phyloP scores from a whole-genome alignment of 2,113 vertebrate species.

The Gopherus evgoodei region DNA sequence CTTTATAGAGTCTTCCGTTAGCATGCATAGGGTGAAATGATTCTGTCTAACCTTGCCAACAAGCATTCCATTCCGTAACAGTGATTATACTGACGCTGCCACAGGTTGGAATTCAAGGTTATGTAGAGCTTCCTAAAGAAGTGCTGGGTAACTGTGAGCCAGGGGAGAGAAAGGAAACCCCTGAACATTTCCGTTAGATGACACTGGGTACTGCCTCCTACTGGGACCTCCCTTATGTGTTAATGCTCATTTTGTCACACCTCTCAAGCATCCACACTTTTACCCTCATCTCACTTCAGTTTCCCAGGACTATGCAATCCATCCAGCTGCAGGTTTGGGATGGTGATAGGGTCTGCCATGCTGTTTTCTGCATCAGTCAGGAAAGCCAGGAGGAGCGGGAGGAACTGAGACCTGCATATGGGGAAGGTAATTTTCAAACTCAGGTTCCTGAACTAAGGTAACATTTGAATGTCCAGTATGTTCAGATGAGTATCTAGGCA shows the following conservation, averaged over 20 bases:
- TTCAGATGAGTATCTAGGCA: neutral
- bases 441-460: neutral
- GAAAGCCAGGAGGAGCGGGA: neutral
- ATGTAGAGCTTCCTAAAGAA: neutral
- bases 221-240: neutral
- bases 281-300: neutral
- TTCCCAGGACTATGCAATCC: neutral
- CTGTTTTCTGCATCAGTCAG: too few relatives aligned
- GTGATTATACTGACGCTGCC: slow-evolving; percentile 41
- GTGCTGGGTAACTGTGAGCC: neutral
- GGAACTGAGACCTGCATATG: neutral
- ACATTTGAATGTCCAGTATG: neutral
- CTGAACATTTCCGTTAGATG: neutral
- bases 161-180: neutral
- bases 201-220: neutral
- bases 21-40: neutral
- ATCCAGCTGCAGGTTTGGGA: neutral
- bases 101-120: slow-evolving; percentile 46
- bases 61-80: slow-evolving; percentile 20
- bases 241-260: neutral
- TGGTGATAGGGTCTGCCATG: neutral
- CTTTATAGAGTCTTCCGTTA: neutral
- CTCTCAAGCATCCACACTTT: neutral
- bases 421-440: neutral
- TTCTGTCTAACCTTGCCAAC: slow-evolving; percentile 39